A percentile compares a stretch with the other conserved stretches of the same genome.
phyloP scores from a whole-genome alignment of 2,888 invertebrate species.

The Campopleginae sp. region DNA sequence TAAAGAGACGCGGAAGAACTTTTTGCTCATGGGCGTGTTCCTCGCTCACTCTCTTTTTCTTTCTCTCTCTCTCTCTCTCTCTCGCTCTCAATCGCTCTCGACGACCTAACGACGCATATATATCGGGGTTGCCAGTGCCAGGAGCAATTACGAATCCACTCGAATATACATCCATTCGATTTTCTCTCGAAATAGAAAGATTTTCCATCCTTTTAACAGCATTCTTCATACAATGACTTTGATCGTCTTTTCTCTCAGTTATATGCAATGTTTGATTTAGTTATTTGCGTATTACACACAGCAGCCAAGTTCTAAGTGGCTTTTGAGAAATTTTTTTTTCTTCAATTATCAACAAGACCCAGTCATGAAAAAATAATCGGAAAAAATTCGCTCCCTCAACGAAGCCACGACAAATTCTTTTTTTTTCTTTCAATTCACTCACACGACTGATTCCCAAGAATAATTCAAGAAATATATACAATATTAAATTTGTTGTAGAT shows the following conservation, averaged over 20 bases:
- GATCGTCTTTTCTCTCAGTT: not conserved
- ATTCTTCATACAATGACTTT: not conserved
- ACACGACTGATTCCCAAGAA: not conserved
- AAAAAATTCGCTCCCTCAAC: not conserved
- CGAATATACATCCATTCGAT: slow-evolving; percentile 15
- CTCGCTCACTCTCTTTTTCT: not conserved
- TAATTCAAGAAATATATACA: not conserved
- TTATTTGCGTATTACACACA: not conserved
- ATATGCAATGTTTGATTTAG: slow-evolving; percentile 10
- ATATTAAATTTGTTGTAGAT: not conserved
- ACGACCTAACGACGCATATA: slow-evolving; percentile 5
- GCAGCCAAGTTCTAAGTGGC: not conserved
- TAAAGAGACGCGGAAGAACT: not conserved
- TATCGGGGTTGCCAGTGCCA: slow-evolving; percentile 26
- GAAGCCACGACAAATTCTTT: not conserved
- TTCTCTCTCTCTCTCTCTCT: not conserved
- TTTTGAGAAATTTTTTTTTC: not conserved
- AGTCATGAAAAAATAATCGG: not conserved
- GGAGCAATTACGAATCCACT: slow-evolving; percentile 20
- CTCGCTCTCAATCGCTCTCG: not conserved
- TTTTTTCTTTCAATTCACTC: not conserved
- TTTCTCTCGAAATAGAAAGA: slow-evolving; percentile 17
- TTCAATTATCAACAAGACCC: not conserved
- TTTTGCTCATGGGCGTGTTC: not conserved
- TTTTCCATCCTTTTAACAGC: slow-evolving; percentile 10